phyloP scores from a whole-genome alignment of 1,140 invertebrate species.

The Drosophila lacteicornis region DNA sequence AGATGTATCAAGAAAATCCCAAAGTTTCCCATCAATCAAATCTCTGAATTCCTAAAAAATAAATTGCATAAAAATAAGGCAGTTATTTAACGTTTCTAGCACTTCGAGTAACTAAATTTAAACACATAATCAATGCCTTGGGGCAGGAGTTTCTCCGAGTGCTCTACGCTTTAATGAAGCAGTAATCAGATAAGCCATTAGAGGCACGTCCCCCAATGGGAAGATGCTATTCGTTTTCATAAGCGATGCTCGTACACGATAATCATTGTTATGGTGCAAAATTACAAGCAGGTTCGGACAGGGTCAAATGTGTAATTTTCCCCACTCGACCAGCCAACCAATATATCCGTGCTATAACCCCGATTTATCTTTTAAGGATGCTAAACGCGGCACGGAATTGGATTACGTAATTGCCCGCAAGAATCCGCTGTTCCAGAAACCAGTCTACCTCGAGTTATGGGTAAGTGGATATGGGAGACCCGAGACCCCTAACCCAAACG shows the following conservation, averaged over 20 bases:
- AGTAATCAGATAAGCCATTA: slow-evolving; percentile 51
- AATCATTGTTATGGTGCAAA: slow-evolving; percentile 50
- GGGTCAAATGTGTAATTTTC: slow-evolving; percentile 49
- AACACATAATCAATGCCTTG: slow-evolving; percentile 10
- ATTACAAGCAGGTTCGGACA: slow-evolving; percentile 43
- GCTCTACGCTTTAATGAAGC: slow-evolving; percentile 37
- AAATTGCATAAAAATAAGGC: slow-evolving; percentile 2
- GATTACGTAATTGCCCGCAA: slow-evolving; percentile 92
- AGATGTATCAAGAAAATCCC: too few species aligned
- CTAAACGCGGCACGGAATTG: slow-evolving; percentile 91
- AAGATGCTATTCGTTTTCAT: slow-evolving; percentile 49
- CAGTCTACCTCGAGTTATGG: slow-evolving; percentile 92
- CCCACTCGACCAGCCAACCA: not conserved
- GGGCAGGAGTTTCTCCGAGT: slow-evolving; percentile 11
- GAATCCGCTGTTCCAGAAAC: slow-evolving; percentile 90
- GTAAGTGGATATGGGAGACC: slow-evolving; percentile 53
- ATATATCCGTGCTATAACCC: slow-evolving; percentile 33
- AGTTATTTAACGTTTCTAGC: slow-evolving; percentile 5
- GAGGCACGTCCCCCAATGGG: slow-evolving; percentile 42
- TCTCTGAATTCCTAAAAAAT: slow-evolving; percentile 1
- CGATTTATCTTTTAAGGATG: slow-evolving; percentile 87
- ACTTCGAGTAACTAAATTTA: slow-evolving; percentile 7
- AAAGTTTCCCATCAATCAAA: too few species aligned
- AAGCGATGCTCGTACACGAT: slow-evolving; percentile 49
- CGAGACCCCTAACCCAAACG: slow-evolving; percentile 9